Evolutionary conservation across 2,113 vertebrate species (phyloP), one percentile per base, ranked within the genome.

Genomic region (Accipiter cooperii): DNA sequence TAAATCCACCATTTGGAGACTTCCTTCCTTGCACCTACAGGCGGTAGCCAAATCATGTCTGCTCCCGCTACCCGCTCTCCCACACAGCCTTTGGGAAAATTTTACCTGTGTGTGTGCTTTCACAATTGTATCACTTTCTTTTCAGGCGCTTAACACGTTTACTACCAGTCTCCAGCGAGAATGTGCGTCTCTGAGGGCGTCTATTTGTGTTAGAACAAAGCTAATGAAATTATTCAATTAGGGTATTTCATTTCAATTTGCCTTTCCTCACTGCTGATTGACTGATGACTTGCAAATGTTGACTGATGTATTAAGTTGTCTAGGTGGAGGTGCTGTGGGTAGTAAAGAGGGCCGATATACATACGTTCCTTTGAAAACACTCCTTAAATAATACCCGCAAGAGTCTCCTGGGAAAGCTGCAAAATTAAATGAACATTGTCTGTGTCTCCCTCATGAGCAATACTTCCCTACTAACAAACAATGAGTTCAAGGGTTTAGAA

Each of bases 1-100:
- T 92, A 93, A 96, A 95, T 60, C 87, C 91, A 93, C 97, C 92
- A 75, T 86, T 94, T 36, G 92, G 97, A 98, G 96, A 97, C 97
- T 99, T 98, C 98, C 98, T 98, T 98, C 98, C 98, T 98, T 97
- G 93, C 96, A 92, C 96, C 95, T 93, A 77, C 10, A 97, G 33
- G 24, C 63, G 8, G 96, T 47, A 93, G 95, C 82, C 96, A 92
- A 95, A 90, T 89, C 96, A 76, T 86, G 79, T 89, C 96, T 96
- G 94, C 93, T 96, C 90, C 93, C 44, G 18, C 74, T 52, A 9
- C 47, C 17, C 16, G 3, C 29, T 88, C 71, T 95, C 97, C 93
- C 97, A 95, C 63, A 75, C 63, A 87, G 87, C 71, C 94, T 96
- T 93, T 98, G 97, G 96, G 97, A 98, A 97, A 97, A 73, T 76